These are phyloP conservation scores for Thysanoteuthis rhombus DNA, from an alignment of 2,888 invertebrate species.

Conservation along the genomic window DNA sequence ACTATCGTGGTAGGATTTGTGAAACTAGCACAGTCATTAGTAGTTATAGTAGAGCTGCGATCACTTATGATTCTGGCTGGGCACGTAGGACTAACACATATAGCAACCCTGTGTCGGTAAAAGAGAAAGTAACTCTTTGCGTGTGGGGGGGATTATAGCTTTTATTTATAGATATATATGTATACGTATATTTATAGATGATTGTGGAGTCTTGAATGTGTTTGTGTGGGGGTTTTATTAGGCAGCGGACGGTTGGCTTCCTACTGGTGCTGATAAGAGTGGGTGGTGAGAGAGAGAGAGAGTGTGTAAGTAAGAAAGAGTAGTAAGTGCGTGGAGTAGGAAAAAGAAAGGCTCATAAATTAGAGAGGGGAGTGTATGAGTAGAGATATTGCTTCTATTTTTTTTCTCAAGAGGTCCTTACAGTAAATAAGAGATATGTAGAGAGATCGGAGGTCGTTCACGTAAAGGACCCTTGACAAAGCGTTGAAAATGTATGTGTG, in stretches of 20 bases:
- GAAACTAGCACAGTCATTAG: not conserved
- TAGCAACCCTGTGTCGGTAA: not conserved
- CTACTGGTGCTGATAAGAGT: not conserved
- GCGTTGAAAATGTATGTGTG: too few relatives aligned
- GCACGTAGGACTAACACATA: not conserved
- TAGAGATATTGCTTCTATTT: not conserved
- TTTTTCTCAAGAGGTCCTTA: too few relatives aligned
- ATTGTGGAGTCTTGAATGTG: not conserved
- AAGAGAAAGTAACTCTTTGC: not conserved
- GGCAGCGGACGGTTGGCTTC: not conserved
- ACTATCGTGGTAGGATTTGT: not conserved
- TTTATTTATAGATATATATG: not conserved
- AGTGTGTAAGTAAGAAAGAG: too few relatives aligned
- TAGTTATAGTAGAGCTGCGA: not conserved
- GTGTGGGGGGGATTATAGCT: not conserved
- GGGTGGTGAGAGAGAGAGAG: not conserved
- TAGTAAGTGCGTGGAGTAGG: not conserved
- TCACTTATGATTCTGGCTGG: not conserved
- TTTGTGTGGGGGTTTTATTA: not conserved
- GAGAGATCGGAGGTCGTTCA: not conserved
- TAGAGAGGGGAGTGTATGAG: too few relatives aligned
- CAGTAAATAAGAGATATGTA: too few relatives aligned
- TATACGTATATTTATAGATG: not conserved
- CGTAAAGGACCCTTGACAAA: too few relatives aligned
- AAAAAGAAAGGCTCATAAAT: too few relatives aligned